phyloP scores from a whole-genome alignment of 2,888 invertebrate species.

The Amphipoea lucens region DNA sequence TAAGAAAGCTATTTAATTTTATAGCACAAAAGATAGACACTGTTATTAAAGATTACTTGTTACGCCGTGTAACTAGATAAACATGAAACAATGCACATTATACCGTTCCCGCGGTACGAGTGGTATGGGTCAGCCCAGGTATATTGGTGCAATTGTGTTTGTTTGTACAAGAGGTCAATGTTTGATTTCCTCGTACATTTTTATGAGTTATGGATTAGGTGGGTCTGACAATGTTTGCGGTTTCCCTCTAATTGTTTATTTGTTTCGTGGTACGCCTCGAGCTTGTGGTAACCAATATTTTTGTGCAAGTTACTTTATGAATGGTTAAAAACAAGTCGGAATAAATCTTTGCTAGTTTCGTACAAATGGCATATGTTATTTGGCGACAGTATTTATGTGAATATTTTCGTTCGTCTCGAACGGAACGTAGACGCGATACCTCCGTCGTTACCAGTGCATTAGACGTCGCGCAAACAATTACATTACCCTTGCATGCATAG shows the following conservation, averaged over 20 bases:
- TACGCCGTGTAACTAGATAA: conserved; percentile 20
- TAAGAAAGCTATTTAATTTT: conserved; percentile 60
- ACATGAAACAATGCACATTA: conserved; percentile 25
- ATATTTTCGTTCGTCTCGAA: conserved; percentile 64
- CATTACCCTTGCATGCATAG: conserved; percentile 81
- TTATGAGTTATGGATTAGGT: conserved; percentile 88
- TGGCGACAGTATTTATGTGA: conserved; percentile 63
- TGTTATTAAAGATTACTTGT: conserved; percentile 55
- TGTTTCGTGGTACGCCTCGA: conserved; percentile 19
- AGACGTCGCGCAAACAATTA: conserved; percentile 83
- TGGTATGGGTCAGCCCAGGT: conserved; percentile 24
- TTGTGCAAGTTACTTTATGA: neutral
- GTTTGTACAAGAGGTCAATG: conserved; percentile 80
- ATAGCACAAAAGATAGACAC: conserved; percentile 46
- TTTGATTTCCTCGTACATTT: conserved; percentile 85
- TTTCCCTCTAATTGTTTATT: conserved; percentile 79
- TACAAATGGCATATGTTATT: conserved; percentile 46
- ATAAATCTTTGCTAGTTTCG: neutral
- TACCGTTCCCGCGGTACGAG: neutral
- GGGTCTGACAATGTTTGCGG: conserved; percentile 81
- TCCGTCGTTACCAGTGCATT: conserved; percentile 81
- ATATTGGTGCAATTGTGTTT: conserved; percentile 63
- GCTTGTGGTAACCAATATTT: neutral
- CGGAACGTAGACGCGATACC: conserved; percentile 70
- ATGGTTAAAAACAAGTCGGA: neutral